phyloP scores from a whole-genome alignment of 35 echinoderm and acorn worm genomes.

The Acanthaster planci region DNA sequence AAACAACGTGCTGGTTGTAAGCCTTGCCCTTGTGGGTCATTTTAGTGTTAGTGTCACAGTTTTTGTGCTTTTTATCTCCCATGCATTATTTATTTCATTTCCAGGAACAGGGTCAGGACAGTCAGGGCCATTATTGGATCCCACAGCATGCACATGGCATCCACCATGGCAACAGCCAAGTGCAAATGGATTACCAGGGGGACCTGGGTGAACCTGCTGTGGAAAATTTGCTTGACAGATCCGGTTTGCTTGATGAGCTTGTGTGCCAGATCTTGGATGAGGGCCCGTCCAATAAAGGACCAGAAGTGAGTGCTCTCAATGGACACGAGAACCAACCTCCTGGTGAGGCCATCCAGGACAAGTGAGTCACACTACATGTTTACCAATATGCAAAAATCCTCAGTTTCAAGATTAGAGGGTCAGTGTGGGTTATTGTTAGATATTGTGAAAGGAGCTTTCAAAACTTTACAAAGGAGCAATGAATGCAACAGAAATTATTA shows the following conservation, averaged over 20 bases:
- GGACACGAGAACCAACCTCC: background rate
- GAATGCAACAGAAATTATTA: no score
- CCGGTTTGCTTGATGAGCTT: constrained; percentile 49
- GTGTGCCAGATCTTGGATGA: constrained; percentile 63
- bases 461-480: no score
- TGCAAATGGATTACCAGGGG: background rate
- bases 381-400: background rate
- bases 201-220: background rate
- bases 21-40: no score
- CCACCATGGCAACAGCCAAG: constrained; percentile 1
- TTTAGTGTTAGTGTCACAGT: no score
- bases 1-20: no score
- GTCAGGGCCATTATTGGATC: constrained; percentile 10
- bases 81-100: background rate
- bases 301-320: background rate
- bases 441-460: no score
- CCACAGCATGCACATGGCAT: background rate
- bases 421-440: no score
- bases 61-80: no score
- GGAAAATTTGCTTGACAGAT: constrained; percentile 40
- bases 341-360: constrained; percentile 1
- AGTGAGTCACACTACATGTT: constrained; percentile 24
- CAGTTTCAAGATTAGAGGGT: no score
- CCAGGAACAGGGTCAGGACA: constrained; percentile 9
- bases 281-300: background rate